Evolutionary conservation across 1,140 invertebrate genomes (phyloP), one percentile per base, ranked within the genome.

Genomic region (Pseudoatta argentina): DNA sequence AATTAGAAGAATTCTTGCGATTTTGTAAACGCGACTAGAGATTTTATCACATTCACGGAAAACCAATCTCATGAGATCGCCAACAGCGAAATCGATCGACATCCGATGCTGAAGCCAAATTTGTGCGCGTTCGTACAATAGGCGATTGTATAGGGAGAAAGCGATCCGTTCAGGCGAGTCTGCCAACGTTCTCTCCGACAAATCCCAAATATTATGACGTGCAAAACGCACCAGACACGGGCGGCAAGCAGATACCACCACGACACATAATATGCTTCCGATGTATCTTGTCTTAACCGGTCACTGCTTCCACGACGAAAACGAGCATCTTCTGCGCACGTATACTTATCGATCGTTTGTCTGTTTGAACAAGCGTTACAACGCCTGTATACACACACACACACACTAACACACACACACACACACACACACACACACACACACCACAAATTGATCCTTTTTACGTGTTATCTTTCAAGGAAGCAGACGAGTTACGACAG

Each of bases 191-290:
- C 76, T 86, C 82, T 77, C 76, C 71, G 72, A 64, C 85, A 48
- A 88, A 89, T 90, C 8, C 90, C 88, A 92, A 92, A 92, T 92
- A 92, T 92, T 92, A 92, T 92, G 90, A 89, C 87, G 85, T 90
- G 86, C 81, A 87, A 89, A 86, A 88, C 76, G 83, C 72, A 24
- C 59, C 76, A 78, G 57, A 69, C 53, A 18, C 51, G n/a, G 2
- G 3, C 53, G 34, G 69, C 53, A n/a, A 27, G 51, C 72, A 24
- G 76, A 82, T 63, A 63, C 61, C 27, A 63, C 5, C 30, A 57
- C 24, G 53, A 21, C 57, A 57, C 66, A 14, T 34, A 34, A 86
- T 86, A 86, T 81, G 76, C 73, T 53, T 30, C 63, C 73, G 53
- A 30, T 39, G 73, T 66, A 57, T 85, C 73, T 55, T 44, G 59